Conservation (phyloP, 2,797 vertebrate species). For the Sparus aurata region DNA sequence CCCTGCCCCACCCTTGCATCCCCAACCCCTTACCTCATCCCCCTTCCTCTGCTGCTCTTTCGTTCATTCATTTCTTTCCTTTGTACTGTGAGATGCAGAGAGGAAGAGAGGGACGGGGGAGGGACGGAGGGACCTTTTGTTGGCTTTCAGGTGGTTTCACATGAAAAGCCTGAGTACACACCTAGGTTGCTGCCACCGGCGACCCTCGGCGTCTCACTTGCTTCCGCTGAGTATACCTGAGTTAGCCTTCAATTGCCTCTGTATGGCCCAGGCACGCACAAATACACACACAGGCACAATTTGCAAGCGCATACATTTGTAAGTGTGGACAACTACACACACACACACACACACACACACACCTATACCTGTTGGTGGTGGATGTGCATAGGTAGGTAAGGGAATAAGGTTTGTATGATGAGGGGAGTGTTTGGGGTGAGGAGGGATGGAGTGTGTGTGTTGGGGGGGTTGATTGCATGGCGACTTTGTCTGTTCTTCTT, state of each 20-base stretch:
- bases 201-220: constrained; percentile 69
- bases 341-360: neutral
- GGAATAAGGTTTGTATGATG: constrained; percentile 5
- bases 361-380: constrained; percentile 13
- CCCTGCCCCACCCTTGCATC: constrained; percentile 56
- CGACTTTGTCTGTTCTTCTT: constrained; percentile 71
- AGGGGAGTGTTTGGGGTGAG: neutral
- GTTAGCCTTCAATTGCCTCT: constrained; percentile 55
- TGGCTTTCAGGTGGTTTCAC: constrained; percentile 84
- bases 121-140: constrained; percentile 69
- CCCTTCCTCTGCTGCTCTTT: constrained; percentile 62
- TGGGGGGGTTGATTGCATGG: constrained; percentile 45
- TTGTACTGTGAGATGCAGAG: constrained; percentile 78
- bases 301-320: neutral
- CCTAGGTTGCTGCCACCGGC: constrained; percentile 72
- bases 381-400: constrained; percentile 10
- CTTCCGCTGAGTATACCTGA: constrained; percentile 72
- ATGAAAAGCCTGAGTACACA: constrained; percentile 82
- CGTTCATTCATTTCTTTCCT: constrained; percentile 72
- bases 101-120: constrained; percentile 56
- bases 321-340: constrained; percentile 23
- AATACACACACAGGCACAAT: constrained; percentile 30
- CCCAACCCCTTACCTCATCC: constrained; percentile 72
- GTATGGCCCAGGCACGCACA: constrained; percentile 38
- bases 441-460: constrained; percentile 44